phyloP scores from a whole-genome alignment of 2,888 invertebrate genomes.

The Alitta virens region DNA sequence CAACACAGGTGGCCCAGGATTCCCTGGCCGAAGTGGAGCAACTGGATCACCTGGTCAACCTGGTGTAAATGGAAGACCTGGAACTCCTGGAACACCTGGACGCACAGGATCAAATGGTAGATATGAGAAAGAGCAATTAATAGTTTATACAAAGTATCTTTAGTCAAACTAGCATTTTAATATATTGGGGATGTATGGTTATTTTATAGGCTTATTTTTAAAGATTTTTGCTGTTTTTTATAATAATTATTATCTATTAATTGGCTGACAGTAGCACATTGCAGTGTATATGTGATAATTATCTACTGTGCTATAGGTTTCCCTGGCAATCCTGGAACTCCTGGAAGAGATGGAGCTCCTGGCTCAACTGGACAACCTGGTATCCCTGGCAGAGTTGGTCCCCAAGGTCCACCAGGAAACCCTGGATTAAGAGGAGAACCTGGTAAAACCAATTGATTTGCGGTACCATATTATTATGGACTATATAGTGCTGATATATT shows the following conservation, averaged over 20 bases:
- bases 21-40: background rate
- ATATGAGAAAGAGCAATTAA: too few species aligned
- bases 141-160: too few species aligned
- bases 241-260: too few species aligned
- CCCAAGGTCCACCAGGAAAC: constrained; percentile 1
- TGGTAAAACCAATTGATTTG: background rate
- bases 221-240: background rate
- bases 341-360: constrained; percentile 9
- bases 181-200: too few species aligned
- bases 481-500: background rate
- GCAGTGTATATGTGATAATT: too few species aligned
- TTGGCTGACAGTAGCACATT: too few species aligned
- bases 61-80: constrained; percentile 3
- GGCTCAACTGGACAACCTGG: constrained; percentile 13
- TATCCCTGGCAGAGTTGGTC: constrained; percentile 3
- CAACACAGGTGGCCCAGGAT: constrained; percentile 6
- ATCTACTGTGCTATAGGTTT: background rate
- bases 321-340: constrained; percentile 3
- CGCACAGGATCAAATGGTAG: constrained; percentile 4
- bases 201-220: background rate
- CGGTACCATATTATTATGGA: background rate
- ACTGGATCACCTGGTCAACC: background rate
- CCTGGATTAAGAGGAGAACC: background rate
- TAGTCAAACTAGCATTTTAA: too few species aligned
- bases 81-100: constrained; percentile 13